Evolutionary conservation across 2,113 vertebrate species (phyloP).

Genomic region (Bos javanicus): DNA sequence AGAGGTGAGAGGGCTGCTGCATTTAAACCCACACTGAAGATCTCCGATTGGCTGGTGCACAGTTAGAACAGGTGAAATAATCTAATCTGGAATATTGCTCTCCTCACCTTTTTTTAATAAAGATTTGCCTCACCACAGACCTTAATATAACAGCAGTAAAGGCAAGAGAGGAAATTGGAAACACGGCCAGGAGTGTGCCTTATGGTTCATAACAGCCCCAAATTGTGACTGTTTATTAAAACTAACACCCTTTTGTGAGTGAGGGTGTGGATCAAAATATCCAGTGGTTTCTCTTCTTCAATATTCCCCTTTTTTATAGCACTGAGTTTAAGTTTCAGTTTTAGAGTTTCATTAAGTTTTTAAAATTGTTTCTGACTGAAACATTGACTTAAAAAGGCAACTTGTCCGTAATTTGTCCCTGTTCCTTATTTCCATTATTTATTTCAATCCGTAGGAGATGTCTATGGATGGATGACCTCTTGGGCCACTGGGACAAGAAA

Average conservation of each 20-base stretch:
- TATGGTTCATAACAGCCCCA: conserved; percentile 80
- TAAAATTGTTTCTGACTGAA: conserved; percentile 65
- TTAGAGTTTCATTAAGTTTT: conserved; percentile 68
- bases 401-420: not conserved
- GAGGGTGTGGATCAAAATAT: conserved; percentile 78
- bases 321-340: conserved; percentile 63
- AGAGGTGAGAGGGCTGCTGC: not conserved
- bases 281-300: conserved; percentile 74
- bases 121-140: conserved; percentile 77
- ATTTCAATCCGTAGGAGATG: not conserved
- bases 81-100: conserved; percentile 70
- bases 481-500: not conserved
- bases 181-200: conserved; percentile 77
- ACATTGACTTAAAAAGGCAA: conserved; percentile 50
- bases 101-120: conserved; percentile 82
- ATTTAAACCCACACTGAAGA: not conserved
- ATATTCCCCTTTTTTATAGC: conserved; percentile 70
- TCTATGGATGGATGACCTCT: not conserved
- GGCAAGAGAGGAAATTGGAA: conserved; percentile 85
- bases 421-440: conserved; percentile 52
- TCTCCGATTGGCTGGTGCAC: conserved; percentile 52
- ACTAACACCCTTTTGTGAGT: conserved; percentile 79
- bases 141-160: conserved; percentile 83
- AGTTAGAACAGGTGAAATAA: conserved; percentile 72
- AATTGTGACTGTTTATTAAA: conserved; percentile 85